Conservation (phyloP, 2,113 vertebrate species). For the Henicopernis longicauda region DNA sequence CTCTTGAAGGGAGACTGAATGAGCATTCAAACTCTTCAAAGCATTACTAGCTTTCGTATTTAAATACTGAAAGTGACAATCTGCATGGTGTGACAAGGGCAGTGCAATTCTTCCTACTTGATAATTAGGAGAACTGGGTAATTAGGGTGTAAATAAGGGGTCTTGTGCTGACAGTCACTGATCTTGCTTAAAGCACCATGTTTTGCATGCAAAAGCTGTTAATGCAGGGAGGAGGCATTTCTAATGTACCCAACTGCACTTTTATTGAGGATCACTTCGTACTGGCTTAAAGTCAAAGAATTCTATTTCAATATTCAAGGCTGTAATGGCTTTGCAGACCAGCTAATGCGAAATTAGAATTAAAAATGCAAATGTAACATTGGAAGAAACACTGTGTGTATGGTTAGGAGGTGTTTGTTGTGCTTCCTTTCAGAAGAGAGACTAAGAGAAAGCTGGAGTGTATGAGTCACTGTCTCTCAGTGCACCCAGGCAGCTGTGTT, state of each 20-base stretch:
- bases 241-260: conserved; percentile 7
- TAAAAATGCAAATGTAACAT: not conserved
- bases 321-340: conserved; percentile 11
- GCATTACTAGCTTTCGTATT: not conserved
- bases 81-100: not conserved
- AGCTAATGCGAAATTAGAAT: conserved; percentile 1
- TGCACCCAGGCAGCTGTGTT: not conserved
- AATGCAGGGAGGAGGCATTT: not conserved
- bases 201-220: conserved; percentile 46
- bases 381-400: not conserved
- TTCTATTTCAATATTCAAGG: conserved; percentile 7
- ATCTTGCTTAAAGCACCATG: conserved; percentile 29
- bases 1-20: not conserved
- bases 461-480: not conserved
- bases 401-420: not conserved
- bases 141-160: conserved; percentile 48
- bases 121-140: conserved; percentile 44
- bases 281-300: conserved; percentile 24
- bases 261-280: conserved; percentile 16
- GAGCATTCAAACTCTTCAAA: not conserved
- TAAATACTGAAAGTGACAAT: not conserved
- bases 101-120: not conserved
- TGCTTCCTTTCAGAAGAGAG: not conserved
- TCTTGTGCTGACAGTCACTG: conserved; percentile 15
- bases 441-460: not conserved